Evolutionary conservation across 2,888 invertebrate genomes (phyloP).

Genomic region (Anthophora plumipes): DNA sequence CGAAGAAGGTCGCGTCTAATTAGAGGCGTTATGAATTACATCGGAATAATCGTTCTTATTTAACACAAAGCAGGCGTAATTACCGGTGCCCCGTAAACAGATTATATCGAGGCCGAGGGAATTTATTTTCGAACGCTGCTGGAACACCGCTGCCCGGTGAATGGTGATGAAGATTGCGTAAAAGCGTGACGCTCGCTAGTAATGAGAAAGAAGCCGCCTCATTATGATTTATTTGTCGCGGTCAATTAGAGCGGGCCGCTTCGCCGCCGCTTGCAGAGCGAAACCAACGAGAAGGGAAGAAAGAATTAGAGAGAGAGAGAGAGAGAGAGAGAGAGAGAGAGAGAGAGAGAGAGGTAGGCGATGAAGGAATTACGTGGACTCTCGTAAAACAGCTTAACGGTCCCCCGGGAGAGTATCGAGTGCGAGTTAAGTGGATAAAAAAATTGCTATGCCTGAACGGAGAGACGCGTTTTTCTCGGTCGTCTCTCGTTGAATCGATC

Average conservation of each 20-base stretch:
- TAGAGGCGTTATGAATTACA: conserved; percentile 54
- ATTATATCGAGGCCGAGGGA: conserved; percentile 58
- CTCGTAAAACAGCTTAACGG: conserved; percentile 73
- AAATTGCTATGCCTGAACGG: conserved; percentile 70
- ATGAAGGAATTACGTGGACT: conserved; percentile 73
- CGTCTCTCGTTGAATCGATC: conserved; percentile 41
- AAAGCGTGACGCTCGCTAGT: conserved; percentile 70
- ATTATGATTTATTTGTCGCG: conserved; percentile 76
- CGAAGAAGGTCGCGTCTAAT: conserved; percentile 43
- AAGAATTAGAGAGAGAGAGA: conserved; percentile 15
- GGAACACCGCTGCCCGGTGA: conserved; percentile 41
- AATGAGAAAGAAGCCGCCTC: conserved; percentile 73
- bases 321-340: conserved; percentile 11
- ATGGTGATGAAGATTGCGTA: conserved; percentile 72
- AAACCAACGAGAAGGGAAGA: conserved; percentile 8
- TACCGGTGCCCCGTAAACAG: conserved; percentile 58
- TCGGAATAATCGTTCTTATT: conserved; percentile 56
- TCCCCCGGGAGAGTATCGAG: conserved; percentile 67
- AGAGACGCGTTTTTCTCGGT: conserved; percentile 66
- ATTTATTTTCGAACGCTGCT: conserved; percentile 57
- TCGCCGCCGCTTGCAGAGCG: conserved; percentile 8
- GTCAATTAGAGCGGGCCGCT: conserved; percentile 69
- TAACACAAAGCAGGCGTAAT: conserved; percentile 45
- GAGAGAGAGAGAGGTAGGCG: conserved; percentile 51
- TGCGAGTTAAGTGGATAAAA: conserved; percentile 72